Percentiles rank a stretch among this genome's conserved stretches.
phyloP scores from a whole-genome alignment of 2,113 vertebrate genomes.

The Calyptommatus sinebrachiatus region DNA sequence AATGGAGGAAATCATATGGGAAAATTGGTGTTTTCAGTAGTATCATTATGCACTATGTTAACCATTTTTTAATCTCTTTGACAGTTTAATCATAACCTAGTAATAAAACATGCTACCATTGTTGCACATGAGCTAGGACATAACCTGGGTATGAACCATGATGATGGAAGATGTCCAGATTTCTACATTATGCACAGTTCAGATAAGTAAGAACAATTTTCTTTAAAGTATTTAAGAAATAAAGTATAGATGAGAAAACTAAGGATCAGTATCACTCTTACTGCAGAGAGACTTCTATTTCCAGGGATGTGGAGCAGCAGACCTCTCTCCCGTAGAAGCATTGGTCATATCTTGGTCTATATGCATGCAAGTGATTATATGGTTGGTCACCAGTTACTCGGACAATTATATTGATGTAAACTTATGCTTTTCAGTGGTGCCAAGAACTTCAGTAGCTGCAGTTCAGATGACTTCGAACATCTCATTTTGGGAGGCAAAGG shows the following conservation, averaged over 20 bases:
- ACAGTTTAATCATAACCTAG: constrained; percentile 57
- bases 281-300: too few species aligned
- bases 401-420: neutral
- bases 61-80: constrained; percentile 28
- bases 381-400: too few species aligned
- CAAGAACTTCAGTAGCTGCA: constrained; percentile 80
- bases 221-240: neutral
- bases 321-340: too few species aligned
- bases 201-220: constrained; percentile 67
- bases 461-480: constrained; percentile 74
- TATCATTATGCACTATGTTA: neutral
- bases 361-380: too few species aligned
- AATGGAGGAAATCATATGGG: neutral
- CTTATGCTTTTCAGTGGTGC: constrained; percentile 67
- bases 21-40: neutral
- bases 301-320: too few species aligned
- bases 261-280: neutral
- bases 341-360: too few species aligned
- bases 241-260: neutral
- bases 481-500: constrained; percentile 77
- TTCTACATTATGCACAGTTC: constrained; percentile 76
- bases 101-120: constrained; percentile 70
- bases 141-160: constrained; percentile 86
- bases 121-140: constrained; percentile 89
- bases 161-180: constrained; percentile 59